phyloP scores from a whole-genome alignment of 2,113 vertebrate genomes.

The Pteruthius melanotis region DNA sequence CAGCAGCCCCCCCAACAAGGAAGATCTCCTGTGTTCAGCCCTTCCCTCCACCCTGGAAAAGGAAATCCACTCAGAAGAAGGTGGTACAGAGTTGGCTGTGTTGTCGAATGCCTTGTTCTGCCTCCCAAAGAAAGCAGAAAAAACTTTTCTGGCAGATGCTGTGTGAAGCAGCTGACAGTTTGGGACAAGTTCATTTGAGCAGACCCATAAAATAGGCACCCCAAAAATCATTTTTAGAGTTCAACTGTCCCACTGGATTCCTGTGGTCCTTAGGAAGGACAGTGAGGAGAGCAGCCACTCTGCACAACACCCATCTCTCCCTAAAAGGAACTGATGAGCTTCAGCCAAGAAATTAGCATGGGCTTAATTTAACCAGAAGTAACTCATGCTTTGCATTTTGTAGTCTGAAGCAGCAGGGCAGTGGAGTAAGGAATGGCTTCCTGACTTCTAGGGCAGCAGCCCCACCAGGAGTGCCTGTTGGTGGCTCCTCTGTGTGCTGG shows the following conservation, averaged over 20 bases:
- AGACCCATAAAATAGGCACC: not conserved
- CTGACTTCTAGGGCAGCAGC: not conserved
- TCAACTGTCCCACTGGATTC: not conserved
- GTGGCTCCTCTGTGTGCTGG: not conserved
- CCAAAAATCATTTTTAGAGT: not conserved
- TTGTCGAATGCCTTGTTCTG: not conserved
- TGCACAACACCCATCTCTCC: not conserved
- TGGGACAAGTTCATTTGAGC: not conserved
- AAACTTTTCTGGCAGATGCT: not conserved
- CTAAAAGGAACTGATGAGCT: not conserved
- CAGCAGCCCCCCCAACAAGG: fast-evolving
- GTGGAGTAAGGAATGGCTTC: not conserved
- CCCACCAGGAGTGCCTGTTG: not conserved
- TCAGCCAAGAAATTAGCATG: not conserved
- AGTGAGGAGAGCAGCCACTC: not conserved
- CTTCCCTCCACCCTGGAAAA: not conserved
- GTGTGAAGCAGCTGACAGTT: not conserved
- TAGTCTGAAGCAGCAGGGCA: not conserved
- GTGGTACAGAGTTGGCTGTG: not conserved
- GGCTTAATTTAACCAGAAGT: not conserved
- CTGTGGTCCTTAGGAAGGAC: not conserved
- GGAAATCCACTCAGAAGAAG: not conserved
- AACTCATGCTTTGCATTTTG: not conserved
- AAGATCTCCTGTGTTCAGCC: not conserved
- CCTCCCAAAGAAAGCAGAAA: not conserved